Base-by-base conservation (phyloP, 2,113 vertebrate species). In the Paradoxurus hermaphroditus region DNA sequence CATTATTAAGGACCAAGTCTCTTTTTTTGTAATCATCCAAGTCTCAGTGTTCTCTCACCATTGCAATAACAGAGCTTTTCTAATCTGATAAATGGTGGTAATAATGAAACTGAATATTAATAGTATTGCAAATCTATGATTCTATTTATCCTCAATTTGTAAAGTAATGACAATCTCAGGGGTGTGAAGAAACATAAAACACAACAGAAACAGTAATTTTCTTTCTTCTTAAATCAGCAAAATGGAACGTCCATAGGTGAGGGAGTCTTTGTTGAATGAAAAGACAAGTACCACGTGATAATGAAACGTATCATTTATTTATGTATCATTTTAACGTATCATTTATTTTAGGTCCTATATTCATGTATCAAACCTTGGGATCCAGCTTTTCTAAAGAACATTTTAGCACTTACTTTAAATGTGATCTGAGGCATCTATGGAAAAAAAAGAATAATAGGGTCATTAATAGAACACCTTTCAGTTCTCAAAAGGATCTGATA, bases 401-500 rank as follows among this genome's bases (percentile, higher is more conserved):
- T 98, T 96, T 97, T 77, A 90, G 49, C 44, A 62, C 83, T 98
- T 53, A 86, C 36, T 95, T 97, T 94, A 93, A 96, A 93, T 94
- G 91, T 93, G 65, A 7, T 85, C 70, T 97, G 81, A 77, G 90
- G 93, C 92, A 95, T 98, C 90, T 93, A 31, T 95, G 95, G 90
- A 75, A 97, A 95, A 97, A 90, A 98, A 96, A 77, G 85, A 98
- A 77, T 77, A 96, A 97, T 90, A 97, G 1, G 4, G 3, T 5
- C 23, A 25, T 49, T 62, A 59, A 67, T 44, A 87, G 73, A 23
- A 41, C 0, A 31, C 4, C 4, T 72, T 78, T 82, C 12, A 63
- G 6, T 78, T 90, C 3, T 36, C 7, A 56, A 82, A 83, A 90
- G 6, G n/a, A 59, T 77, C 15, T 34, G 78, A 67, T n/a, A 9